Evolutionary conservation across 2,797 vertebrate species (phyloP), one percentile per base, ranked within the genome.

Genomic region (Xiphorhynchus erythropygius): DNA sequence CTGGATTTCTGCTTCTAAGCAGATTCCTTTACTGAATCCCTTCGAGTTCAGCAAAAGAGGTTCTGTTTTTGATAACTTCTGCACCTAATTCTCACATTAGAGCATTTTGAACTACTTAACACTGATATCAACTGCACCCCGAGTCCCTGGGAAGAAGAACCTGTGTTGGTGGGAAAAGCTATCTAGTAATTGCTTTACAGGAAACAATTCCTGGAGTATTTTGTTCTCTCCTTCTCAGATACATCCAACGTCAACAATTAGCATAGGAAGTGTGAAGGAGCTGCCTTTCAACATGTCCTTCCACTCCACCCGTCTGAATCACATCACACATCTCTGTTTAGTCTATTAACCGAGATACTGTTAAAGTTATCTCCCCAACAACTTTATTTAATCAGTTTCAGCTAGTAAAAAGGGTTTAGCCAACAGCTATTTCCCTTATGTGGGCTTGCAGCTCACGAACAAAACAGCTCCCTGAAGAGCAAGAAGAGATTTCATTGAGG

Each of bases 351-450:
- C 18, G 41, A 92, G 95, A 82, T 91, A 91, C 77, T 94, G 78
- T 91, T 95, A 68, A 95, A 93, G 88, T 89, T 96, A 94, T 94
- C 89, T 93, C 52, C 60, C 8, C 5, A 95, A 89, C 32, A 86
- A 97, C 91, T 97, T 94, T 71, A 91, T 92, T 97, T 95, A 94
- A 96, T 97, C 93, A 71, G 71, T 94, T 94, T 94, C 73, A 81
- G 89, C n/a, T 80, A 96, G 93, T 87, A 94, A 97, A 97, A 96
- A 90, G 92, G 84, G 94, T 85, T 65, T 92, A 96, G 95, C 94
- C 89, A 64, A 84, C 89, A 96, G 95, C 92, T 90, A 90, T 91
- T 95, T 92, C 77, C 68, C 76, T 95, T 35, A 65, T 28, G 8
- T 5, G 57, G 94, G 80, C 85, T 97, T 74, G 76, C 70, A 44